phyloP scores from a whole-genome alignment of 35 echinoderm and acorn worm species.

The Acanthaster planci region DNA sequence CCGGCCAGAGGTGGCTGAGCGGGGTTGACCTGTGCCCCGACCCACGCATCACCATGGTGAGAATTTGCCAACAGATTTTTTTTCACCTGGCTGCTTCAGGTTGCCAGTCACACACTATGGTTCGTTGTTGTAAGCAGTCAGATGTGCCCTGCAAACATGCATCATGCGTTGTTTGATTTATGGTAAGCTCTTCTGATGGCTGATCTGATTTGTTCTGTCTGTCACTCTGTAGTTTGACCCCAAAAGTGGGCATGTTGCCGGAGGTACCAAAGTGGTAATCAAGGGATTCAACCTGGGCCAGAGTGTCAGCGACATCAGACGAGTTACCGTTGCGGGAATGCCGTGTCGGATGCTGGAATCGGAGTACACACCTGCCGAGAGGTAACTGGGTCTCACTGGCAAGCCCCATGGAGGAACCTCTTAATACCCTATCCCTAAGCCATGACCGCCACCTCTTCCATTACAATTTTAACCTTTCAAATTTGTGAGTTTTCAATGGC shows the following conservation, averaged over 20 bases:
- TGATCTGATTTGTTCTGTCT: neutral
- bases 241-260: constrained; percentile 58
- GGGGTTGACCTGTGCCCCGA: constrained; percentile 65
- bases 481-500: too few relatives aligned
- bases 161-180: too few relatives aligned
- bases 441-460: too few relatives aligned
- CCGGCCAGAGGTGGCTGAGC: constrained; percentile 36
- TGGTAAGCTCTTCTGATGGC: too few relatives aligned
- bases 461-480: too few relatives aligned
- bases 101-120: too few relatives aligned
- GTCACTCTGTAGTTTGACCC: constrained; percentile 54
- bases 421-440: too few relatives aligned
- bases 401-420: too few relatives aligned
- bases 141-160: too few relatives aligned
- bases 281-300: constrained; percentile 74
- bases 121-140: too few relatives aligned
- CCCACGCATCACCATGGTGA: constrained; percentile 58
- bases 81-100: neutral
- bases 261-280: constrained; percentile 61
- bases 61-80: neutral
- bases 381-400: neutral
- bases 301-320: neutral
- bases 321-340: constrained; percentile 57
- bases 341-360: constrained; percentile 21
- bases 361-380: neutral